These are phyloP conservation scores for Allacma fusca DNA, from an alignment of 2,888 invertebrate species.

Conservation along the genomic window DNA sequence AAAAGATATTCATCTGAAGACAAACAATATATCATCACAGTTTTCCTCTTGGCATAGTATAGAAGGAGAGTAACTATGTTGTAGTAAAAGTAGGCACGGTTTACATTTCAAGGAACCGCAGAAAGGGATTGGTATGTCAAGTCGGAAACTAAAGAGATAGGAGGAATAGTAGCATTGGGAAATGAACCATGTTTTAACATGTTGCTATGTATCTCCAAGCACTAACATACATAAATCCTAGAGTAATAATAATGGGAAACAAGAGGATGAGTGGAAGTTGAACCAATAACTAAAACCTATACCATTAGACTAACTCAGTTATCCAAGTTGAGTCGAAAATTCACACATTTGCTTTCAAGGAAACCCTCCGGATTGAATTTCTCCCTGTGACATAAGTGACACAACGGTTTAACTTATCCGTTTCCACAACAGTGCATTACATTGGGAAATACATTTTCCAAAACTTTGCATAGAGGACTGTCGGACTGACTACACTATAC, in stretches of 20 bases:
- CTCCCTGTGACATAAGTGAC: slow-evolving; percentile 40
- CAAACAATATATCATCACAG: slow-evolving; percentile 39
- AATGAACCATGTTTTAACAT: no score
- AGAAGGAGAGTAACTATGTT: neutral
- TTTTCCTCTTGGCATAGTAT: slow-evolving; percentile 4
- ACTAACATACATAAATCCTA: neutral
- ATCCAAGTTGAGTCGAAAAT: neutral
- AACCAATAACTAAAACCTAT: neutral
- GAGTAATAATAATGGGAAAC: neutral
- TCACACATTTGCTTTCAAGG: neutral
- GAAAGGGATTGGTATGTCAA: slow-evolving; percentile 9
- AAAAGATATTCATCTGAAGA: slow-evolving; percentile 34
- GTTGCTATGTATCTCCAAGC: neutral
- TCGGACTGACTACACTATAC: no score
- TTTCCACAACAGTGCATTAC: neutral
- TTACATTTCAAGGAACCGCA: slow-evolving; percentile 14
- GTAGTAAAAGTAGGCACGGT: neutral
- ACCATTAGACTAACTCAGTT: slow-evolving; percentile 22
- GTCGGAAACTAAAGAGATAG: neutral
- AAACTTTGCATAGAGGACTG: no score
- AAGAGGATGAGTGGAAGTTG: neutral
- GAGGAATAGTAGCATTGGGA: neutral
- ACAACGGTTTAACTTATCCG: slow-evolving; percentile 30
- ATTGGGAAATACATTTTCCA: neutral
- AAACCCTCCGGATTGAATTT: slow-evolving; percentile 38